Percentiles rank a stretch among this genome's conserved stretches.
These are phyloP conservation scores for Halocaridina rubra DNA, from an alignment of 2,888 invertebrate species.

Conservation along the genomic window DNA sequence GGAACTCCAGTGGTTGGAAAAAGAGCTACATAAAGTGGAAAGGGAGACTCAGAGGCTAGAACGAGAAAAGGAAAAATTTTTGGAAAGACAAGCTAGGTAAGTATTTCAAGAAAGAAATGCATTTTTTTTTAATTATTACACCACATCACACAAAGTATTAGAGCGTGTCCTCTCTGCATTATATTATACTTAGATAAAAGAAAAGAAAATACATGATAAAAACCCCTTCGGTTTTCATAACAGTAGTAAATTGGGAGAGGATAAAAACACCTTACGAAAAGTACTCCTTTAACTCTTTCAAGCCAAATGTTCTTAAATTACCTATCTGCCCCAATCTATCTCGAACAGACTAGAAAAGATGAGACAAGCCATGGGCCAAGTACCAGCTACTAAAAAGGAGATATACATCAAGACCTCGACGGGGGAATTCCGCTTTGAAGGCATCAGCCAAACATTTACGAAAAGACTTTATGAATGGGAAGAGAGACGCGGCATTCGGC, in stretches of 20 bases:
- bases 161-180: too few species aligned
- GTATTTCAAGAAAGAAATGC: too few species aligned
- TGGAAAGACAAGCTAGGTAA: constrained; percentile 76
- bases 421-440: constrained; percentile 83
- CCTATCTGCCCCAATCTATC: too few species aligned
- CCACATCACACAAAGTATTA: too few species aligned
- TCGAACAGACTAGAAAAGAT: constrained; percentile 74
- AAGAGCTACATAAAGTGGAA: constrained; percentile 74
- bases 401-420: constrained; percentile 85
- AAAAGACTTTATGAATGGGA: constrained; percentile 92
- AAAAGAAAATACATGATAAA: too few species aligned
- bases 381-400: constrained; percentile 73
- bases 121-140: too few species aligned
- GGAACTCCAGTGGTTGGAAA: constrained; percentile 74
- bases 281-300: too few species aligned
- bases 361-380: constrained; percentile 73
- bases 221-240: too few species aligned
- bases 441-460: constrained; percentile 88
- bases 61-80: constrained; percentile 74
- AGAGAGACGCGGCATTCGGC: constrained; percentile 86
- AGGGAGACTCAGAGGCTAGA: constrained; percentile 75
- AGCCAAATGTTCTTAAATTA: too few species aligned
- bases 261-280: too few species aligned
- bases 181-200: too few species aligned
- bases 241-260: too few species aligned